Conservation (phyloP, 2,888 invertebrate genomes). For the Marasmarcha lunaedactyla region DNA sequence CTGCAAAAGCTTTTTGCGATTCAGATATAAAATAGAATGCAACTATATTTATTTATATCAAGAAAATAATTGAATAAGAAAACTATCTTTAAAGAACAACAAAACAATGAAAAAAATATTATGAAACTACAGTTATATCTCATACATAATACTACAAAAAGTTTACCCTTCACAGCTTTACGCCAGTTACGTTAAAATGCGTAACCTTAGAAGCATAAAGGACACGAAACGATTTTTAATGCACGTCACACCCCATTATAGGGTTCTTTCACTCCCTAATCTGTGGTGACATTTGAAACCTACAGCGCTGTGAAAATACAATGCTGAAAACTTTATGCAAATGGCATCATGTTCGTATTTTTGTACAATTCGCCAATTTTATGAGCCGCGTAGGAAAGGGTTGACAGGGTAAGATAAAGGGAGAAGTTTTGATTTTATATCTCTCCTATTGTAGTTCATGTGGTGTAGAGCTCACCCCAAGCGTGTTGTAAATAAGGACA, state of each 20-base stretch:
- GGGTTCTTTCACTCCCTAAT: conserved; percentile 59
- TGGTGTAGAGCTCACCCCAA: conserved; percentile 23
- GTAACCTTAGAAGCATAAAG: conserved; percentile 64
- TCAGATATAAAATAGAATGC: no score
- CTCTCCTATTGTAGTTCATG: conserved; percentile 41
- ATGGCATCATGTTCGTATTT: conserved; percentile 67
- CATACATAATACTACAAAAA: no score
- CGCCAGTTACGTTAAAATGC: conserved; percentile 19
- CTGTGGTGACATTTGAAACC: conserved; percentile 68
- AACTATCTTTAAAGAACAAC: no score
- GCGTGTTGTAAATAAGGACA: conserved; percentile 4
- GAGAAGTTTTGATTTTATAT: conserved; percentile 44
- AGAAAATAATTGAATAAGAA: no score
- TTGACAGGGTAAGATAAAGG: conserved; percentile 60
- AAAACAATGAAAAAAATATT: no score
- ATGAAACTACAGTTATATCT: no score
- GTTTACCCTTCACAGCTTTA: no score
- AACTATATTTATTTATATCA: no score
- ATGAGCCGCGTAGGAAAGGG: conserved; percentile 61
- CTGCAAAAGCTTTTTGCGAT: not conserved
- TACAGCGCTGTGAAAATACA: conserved; percentile 60
- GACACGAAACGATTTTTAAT: conserved; percentile 64
- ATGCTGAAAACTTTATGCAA: conserved; percentile 66
- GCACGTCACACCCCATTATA: conserved; percentile 58
- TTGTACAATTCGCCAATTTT: conserved; percentile 62